phyloP scores from a whole-genome alignment of 2,113 vertebrate species.

The Carassius carassius region DNA sequence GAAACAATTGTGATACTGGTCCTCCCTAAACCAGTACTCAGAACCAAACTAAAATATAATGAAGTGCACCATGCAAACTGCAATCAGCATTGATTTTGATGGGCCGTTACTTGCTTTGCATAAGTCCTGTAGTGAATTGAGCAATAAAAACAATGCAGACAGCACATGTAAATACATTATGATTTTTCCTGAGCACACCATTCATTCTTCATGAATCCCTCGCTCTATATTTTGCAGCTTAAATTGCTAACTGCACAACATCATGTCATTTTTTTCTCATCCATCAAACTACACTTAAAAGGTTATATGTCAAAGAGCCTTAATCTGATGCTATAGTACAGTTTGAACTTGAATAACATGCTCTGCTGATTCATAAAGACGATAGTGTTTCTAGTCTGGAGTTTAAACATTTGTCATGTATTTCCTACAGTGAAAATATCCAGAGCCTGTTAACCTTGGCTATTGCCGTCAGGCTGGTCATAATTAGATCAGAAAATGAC shows the following conservation, averaged over 20 bases:
- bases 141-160: not conserved
- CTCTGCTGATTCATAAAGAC: not conserved
- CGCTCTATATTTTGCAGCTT: not conserved
- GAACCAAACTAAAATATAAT: not conserved
- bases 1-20: not conserved
- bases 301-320: not conserved
- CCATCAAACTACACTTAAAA: not conserved
- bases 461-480: slow-evolving; percentile 36
- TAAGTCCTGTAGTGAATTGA: not conserved
- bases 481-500: slow-evolving; percentile 43
- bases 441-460: slow-evolving; percentile 23
- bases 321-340: not conserved
- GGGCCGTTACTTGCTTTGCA: not conserved
- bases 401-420: not conserved
- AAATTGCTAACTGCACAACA: not conserved
- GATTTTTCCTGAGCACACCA: not conserved
- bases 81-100: not conserved
- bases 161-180: not conserved
- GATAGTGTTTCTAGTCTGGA: not conserved
- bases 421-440: slow-evolving; percentile 9
- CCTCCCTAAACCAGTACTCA: not conserved
- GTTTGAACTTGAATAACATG: not conserved
- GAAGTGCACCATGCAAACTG: not conserved
- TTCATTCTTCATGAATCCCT: not conserved
- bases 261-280: not conserved